phyloP scores from a whole-genome alignment of 2,113 vertebrate genomes.

The Passerina amoena region DNA sequence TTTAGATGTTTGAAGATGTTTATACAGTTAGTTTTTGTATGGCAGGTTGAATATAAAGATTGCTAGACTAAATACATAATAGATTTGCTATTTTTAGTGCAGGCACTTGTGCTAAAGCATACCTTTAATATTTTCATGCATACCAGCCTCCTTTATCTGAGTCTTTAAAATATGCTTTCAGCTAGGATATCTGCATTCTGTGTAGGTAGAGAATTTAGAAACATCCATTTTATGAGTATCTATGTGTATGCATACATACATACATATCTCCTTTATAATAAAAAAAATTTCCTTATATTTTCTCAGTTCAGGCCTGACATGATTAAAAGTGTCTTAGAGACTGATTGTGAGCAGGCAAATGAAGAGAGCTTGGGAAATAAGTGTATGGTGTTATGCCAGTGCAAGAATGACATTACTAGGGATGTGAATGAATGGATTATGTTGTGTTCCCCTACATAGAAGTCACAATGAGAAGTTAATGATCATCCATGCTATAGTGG shows the following conservation, averaged over 20 bases:
- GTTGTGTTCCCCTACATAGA: not conserved
- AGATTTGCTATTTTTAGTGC: not conserved
- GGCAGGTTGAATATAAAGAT: not conserved
- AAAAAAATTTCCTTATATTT: not conserved
- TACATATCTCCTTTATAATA: not conserved
- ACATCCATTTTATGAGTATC: not conserved
- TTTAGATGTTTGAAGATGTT: not conserved
- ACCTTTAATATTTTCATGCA: not conserved
- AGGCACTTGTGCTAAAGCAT: accelerated
- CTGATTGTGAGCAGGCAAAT: not conserved
- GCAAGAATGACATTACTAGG: not conserved
- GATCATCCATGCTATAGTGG: not conserved
- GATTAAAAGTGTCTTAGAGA: not conserved
- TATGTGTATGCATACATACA: not conserved
- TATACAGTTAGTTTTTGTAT: not conserved
- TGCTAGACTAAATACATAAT: not conserved
- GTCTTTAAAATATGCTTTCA: not conserved
- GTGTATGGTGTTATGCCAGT: accelerated
- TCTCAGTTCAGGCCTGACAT: not conserved
- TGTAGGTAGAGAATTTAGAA: not conserved
- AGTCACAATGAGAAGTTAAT: not conserved
- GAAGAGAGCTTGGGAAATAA: not conserved
- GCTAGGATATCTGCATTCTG: not conserved
- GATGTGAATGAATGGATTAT: not conserved
- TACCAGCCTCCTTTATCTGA: not conserved